Percentiles rank a stretch among this genome's conserved stretches.
Conservation (phyloP, 2,113 vertebrate species). For the Sardina pilchardus region DNA sequence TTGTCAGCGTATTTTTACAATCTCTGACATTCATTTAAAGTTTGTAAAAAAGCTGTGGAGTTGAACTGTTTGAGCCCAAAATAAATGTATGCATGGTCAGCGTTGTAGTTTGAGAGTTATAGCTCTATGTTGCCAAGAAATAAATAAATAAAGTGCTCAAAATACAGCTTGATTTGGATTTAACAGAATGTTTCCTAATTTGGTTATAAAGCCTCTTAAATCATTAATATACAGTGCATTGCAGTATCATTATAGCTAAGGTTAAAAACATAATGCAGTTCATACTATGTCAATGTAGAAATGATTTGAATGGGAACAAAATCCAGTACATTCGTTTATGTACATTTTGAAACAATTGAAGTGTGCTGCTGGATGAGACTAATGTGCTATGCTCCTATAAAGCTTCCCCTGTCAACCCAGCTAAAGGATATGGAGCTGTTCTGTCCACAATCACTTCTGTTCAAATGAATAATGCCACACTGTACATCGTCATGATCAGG, state of each 20-base stretch:
- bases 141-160: slow-evolving; percentile 78
- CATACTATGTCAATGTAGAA: slow-evolving; percentile 47
- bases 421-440: background rate
- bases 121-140: slow-evolving; percentile 62
- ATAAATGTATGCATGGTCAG: background rate
- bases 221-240: slow-evolving; percentile 58
- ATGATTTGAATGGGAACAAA: slow-evolving; percentile 35
- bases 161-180: slow-evolving; percentile 60
- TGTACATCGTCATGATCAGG: background rate
- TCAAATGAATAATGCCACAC: background rate
- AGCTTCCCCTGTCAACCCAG: background rate
- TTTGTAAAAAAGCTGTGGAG: background rate
- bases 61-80: background rate
- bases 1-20: background rate
- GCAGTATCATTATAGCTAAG: slow-evolving; percentile 44
- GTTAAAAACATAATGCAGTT: slow-evolving; percentile 33
- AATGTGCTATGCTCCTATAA: slow-evolving; percentile 14
- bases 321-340: slow-evolving; percentile 50
- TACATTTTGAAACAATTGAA: slow-evolving; percentile 49
- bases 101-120: slow-evolving; percentile 40
- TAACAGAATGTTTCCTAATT: slow-evolving; percentile 50
- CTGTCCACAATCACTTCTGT: background rate
- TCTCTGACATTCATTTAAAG: background rate
- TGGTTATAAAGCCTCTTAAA: slow-evolving; percentile 43
- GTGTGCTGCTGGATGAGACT: background rate